These are phyloP conservation scores for Rhinophrynus dorsalis DNA, from an alignment of 2,797 vertebrate species.

Conservation along the genomic window DNA sequence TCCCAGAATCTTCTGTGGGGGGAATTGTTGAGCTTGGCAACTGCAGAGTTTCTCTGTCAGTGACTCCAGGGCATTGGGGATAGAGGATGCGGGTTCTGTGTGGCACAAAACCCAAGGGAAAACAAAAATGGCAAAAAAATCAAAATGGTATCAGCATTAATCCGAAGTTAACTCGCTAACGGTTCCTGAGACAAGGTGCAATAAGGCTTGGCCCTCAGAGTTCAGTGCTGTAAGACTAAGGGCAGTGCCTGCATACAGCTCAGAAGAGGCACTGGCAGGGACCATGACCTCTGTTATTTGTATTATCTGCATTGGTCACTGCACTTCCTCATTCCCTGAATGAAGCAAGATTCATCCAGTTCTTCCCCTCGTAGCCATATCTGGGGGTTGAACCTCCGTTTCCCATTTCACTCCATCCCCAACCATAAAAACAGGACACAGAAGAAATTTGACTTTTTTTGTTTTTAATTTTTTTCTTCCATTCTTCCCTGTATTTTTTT, in stretches of 20 bases:
- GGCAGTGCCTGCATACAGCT: constrained; percentile 21
- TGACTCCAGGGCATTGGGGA: constrained; percentile 39
- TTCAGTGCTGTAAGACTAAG: not conserved
- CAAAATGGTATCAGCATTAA: constrained; percentile 13
- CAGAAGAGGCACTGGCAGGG: constrained; percentile 30
- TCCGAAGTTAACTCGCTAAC: constrained; percentile 17
- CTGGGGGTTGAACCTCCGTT: constrained; percentile 21
- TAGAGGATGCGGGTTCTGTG: constrained; percentile 27
- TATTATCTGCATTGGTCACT: constrained; percentile 40
- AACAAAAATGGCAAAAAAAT: constrained; percentile 21
- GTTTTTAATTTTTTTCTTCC: not conserved
- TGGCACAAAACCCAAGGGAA: constrained; percentile 22
- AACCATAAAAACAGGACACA: not conserved
- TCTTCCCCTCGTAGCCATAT: constrained; percentile 14
- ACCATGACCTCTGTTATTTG: constrained; percentile 28
- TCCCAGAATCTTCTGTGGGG: constrained; percentile 60
- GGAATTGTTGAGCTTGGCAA: not conserved
- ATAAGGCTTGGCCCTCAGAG: constrained; percentile 29
- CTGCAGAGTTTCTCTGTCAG: constrained; percentile 31
- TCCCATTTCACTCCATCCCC: not conserved
- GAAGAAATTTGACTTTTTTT: constrained; percentile 35
- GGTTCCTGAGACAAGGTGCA: constrained; percentile 44
- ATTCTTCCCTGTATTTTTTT: not conserved
- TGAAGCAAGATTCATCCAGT: constrained; percentile 14
- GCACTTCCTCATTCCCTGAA: constrained; percentile 38